Conservation (phyloP, 2,888 invertebrate species). For the Saturnia pavonia region DNA sequence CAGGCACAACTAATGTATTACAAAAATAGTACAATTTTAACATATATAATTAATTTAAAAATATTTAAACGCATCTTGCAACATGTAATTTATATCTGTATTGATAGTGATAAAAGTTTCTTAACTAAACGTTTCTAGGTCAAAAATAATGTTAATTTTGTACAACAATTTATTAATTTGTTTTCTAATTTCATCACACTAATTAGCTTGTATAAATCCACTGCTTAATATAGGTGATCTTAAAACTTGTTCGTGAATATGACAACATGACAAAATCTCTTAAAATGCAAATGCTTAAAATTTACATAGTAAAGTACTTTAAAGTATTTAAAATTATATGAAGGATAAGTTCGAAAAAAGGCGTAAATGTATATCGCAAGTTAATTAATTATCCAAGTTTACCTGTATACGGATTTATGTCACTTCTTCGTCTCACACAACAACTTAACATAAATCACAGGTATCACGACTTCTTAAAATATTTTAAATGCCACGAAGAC, state of each 20-base stretch:
- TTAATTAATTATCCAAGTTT: not conserved
- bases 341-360: not conserved
- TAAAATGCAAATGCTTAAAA: not conserved
- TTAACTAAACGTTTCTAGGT: not conserved
- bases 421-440: not conserved
- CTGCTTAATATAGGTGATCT: not conserved
- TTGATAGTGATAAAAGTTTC: not conserved
- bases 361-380: not conserved
- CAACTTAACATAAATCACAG: not conserved
- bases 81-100: not conserved
- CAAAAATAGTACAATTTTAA: too few species aligned
- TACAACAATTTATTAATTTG: not conserved
- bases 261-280: too few species aligned
- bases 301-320: not conserved
- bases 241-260: not conserved
- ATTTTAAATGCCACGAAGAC: not conserved
- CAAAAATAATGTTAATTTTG: not conserved
- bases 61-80: not conserved
- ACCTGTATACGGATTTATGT: not conserved
- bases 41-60: not conserved
- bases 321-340: not conserved
- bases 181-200: not conserved
- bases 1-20: too few species aligned
- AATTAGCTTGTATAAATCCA: not conserved
- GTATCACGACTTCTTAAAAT: not conserved